Evolutionary conservation across 2,797 vertebrate genomes (phyloP), one percentile per base, ranked within the genome.

Genomic region (Urocyon cinereoargenteus): DNA sequence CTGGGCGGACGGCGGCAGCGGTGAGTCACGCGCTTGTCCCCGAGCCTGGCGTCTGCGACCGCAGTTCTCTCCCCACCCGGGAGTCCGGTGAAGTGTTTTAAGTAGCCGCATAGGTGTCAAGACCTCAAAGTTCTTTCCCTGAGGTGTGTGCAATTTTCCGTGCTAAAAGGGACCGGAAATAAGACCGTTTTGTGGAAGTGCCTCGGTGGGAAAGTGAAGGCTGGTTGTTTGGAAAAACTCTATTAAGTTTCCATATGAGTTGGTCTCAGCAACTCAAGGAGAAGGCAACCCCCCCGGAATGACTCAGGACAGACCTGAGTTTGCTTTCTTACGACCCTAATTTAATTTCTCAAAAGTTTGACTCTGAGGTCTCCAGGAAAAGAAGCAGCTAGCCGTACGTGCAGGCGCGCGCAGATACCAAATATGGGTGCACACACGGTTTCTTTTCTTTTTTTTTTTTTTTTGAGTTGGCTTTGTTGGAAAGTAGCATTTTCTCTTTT

Each of bases 1-100:
- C 72, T 97, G 95, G 97, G 62, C 94, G 77, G 96, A 90, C 45
- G 95, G 91, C 73, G 86, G 90, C 95, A 81, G 92, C 70, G 84
- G 75, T 40, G 95, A 96, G 87, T 86, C 22, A 3, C 73, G 26
- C 4, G 2, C 90, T n/a, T 95, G 61, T 91, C 5, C 0, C 88
- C 86, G 86, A 68, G 81, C 40, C 6, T 87, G 61, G n/a, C n/a
- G 34, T 79, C 88, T 85, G 4, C 11, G 0, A 22, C 73, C 22
- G 84, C 53, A 94, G 62, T 49, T 75, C 26, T 19, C 84, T 94
- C 89, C 24, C 57, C 90, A 11, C 1, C 34, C 19, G 72, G 84
- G 28, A 93, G 66, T 81, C 75, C 93, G 95, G 92, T 94, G 90
- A 95, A 93, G 62, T 86, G 84, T 91, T 93, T 51, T 86, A 90